Evolutionary conservation across 1,140 invertebrate species (phyloP).

Genomic region (Zaprionus vittiger): DNA sequence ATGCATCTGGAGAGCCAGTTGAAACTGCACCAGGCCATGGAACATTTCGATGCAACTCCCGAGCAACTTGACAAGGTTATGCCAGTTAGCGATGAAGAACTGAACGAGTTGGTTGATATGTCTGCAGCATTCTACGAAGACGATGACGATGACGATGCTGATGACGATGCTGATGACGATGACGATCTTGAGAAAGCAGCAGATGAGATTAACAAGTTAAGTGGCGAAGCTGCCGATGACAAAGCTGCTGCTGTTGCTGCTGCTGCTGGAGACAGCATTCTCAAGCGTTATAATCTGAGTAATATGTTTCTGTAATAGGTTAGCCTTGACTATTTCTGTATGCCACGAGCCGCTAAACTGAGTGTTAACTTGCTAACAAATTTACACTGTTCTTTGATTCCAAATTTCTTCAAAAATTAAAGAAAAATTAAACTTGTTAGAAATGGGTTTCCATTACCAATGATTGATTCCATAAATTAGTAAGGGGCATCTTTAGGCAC

Average conservation of each 20-base stretch:
- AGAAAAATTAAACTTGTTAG: not conserved
- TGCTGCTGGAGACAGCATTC: not conserved
- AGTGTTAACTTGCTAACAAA: not conserved
- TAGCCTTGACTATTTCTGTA: not conserved
- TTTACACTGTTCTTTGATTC: not conserved
- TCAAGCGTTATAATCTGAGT: conserved; percentile 5
- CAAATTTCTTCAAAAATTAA: conserved; percentile 1
- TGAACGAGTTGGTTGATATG: conserved; percentile 42
- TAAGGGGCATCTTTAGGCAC: not conserved
- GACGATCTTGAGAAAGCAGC: conserved; percentile 19
- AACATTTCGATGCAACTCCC: conserved; percentile 28
- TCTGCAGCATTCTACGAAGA: not conserved
- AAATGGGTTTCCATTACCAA: not conserved
- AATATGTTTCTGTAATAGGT: not conserved
- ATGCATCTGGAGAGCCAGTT: conserved; percentile 53
- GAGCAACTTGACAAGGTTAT: conserved; percentile 46
- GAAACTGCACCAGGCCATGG: conserved; percentile 47
- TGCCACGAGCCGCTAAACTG: not conserved
- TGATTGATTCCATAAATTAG: not conserved
- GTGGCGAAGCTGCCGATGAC: not conserved
- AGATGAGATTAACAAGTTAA: conserved; percentile 10
- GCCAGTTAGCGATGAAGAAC: conserved; percentile 55
- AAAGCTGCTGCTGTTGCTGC: not conserved
- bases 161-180: not conserved
- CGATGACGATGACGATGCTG: not conserved